Conservation (phyloP, 1,140 invertebrate species). For the Apis dorsata region DNA sequence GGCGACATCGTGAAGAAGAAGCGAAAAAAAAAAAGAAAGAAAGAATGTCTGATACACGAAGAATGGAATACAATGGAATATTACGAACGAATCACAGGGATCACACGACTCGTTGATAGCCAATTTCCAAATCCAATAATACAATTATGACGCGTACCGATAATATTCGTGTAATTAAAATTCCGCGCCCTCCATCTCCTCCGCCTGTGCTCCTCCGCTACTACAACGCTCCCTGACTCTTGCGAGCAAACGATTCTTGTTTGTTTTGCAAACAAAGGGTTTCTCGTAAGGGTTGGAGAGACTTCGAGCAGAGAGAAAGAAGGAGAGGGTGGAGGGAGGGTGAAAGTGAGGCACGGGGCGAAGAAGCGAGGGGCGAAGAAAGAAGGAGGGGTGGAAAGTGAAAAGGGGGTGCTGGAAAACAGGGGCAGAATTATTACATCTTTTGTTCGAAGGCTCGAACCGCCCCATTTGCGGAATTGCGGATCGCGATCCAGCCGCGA, state of each 20-base stretch:
- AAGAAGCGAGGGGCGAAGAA: constrained; percentile 52
- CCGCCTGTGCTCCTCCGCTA: constrained; percentile 48
- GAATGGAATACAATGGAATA: not conserved
- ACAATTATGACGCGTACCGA: constrained; percentile 70
- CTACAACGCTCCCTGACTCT: constrained; percentile 59
- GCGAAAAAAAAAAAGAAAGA: not conserved
- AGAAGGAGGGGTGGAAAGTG: constrained; percentile 62
- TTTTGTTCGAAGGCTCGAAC: constrained; percentile 78
- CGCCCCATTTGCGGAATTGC: constrained; percentile 79
- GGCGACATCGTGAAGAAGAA: too few species aligned
- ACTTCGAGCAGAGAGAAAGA: constrained; percentile 40
- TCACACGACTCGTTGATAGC: constrained; percentile 12
- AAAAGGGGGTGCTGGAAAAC: constrained; percentile 64
- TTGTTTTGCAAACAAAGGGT: constrained; percentile 79
- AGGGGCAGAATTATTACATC: constrained; percentile 79
- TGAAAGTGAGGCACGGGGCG: constrained; percentile 15
- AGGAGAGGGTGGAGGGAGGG: constrained; percentile 20
- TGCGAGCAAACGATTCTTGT: constrained; percentile 77
- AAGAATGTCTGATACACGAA: not conserved
- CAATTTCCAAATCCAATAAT: constrained; percentile 65
- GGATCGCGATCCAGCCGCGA: constrained; percentile 77
- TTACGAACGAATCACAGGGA: not conserved
- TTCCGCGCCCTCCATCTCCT: constrained; percentile 65
- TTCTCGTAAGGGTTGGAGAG: constrained; percentile 67
- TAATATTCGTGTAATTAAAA: constrained; percentile 79